Evolutionary conservation across 2,888 invertebrate genomes (phyloP).

Genomic region (Rutpela maculata): DNA sequence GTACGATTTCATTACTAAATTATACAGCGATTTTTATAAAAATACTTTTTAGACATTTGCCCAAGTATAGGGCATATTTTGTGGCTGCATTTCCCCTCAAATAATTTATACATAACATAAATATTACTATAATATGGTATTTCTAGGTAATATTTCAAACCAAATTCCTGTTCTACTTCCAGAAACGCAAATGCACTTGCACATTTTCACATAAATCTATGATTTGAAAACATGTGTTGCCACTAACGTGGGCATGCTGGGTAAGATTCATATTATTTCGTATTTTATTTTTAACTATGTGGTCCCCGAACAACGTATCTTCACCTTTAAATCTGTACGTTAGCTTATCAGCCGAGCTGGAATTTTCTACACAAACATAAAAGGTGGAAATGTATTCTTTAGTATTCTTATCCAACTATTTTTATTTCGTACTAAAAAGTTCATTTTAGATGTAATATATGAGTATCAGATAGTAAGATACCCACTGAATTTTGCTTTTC

Average conservation of each 20-base stretch:
- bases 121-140: conserved; percentile 13
- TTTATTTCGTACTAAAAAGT: conserved; percentile 28
- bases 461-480: conserved; percentile 30
- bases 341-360: conserved; percentile 34
- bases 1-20: too few relatives aligned
- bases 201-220: conserved; percentile 52
- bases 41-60: too few relatives aligned
- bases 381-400: conserved; percentile 31
- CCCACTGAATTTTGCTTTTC: conserved; percentile 11
- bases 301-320: conserved; percentile 17
- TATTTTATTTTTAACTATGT: conserved; percentile 19
- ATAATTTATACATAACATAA: not conserved
- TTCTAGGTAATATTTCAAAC: conserved; percentile 36
- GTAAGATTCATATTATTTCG: conserved; percentile 30
- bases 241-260: conserved; percentile 17
- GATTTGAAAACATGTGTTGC: conserved; percentile 47
- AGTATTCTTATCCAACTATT: conserved; percentile 21
- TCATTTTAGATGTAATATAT: conserved; percentile 35
- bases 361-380: conserved; percentile 32
- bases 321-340: conserved; percentile 31
- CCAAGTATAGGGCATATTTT: too few relatives aligned
- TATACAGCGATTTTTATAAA: too few relatives aligned
- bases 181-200: conserved; percentile 51
- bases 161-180: conserved; percentile 46
- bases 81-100: not conserved